phyloP scores from a whole-genome alignment of 2,113 vertebrate genomes.

The Equus przewalskii region DNA sequence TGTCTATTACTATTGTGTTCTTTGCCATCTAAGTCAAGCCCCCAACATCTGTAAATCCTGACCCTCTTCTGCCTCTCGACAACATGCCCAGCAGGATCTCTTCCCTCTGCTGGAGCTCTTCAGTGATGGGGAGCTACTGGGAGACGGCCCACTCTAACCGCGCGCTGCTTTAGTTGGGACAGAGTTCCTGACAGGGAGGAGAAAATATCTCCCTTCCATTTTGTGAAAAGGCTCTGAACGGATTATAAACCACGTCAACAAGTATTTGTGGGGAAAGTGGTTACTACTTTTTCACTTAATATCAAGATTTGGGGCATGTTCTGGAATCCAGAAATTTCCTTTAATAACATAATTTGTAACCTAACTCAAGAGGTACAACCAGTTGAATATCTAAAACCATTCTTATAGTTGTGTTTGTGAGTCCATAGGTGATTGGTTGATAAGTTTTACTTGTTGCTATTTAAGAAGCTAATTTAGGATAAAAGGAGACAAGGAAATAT shows the following conservation, averaged over 20 bases:
- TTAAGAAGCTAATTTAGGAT: slow-evolving; percentile 10
- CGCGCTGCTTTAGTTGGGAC: background rate
- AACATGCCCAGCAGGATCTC: background rate
- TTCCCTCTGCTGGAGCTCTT: background rate
- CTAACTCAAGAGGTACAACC: background rate
- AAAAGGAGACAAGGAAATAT: background rate
- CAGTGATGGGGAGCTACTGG: background rate
- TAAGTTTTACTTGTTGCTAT: background rate
- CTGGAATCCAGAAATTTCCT: background rate
- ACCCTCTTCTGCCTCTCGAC: background rate
- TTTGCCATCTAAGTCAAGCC: background rate
- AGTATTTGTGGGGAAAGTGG: background rate
- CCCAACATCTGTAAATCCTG: background rate
- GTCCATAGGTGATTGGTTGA: background rate
- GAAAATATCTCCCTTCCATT: background rate
- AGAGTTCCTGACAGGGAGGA: background rate
- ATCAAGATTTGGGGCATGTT: background rate
- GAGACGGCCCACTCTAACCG: background rate
- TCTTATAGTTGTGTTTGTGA: background rate
- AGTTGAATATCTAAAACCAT: background rate
- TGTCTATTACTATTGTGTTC: background rate
- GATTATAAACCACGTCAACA: background rate
- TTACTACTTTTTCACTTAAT: background rate
- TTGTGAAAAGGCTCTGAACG: background rate
- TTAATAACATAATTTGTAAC: background rate